Conservation (phyloP, 2,113 vertebrate species). For the Amblyornis subalaris region DNA sequence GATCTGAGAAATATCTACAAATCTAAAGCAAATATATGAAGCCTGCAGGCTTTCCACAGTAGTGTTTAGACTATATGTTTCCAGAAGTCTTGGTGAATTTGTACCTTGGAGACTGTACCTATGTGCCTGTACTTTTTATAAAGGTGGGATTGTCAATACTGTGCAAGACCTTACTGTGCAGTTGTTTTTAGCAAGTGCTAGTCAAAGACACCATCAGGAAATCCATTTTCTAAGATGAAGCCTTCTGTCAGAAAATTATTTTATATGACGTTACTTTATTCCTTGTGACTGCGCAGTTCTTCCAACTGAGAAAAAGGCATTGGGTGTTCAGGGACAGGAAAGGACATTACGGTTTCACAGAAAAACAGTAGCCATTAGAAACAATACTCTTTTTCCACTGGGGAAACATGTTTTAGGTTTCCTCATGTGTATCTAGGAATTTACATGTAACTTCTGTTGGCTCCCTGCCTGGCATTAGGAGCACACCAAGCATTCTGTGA, state of each 20-base stretch:
- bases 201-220: background rate
- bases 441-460: background rate
- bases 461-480: background rate
- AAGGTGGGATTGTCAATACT: background rate
- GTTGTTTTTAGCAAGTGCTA: conserved; percentile 24
- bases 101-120: accelerated
- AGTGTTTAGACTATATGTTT: background rate
- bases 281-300: background rate
- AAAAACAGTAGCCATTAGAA: background rate
- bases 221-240: background rate
- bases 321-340: background rate
- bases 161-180: background rate
- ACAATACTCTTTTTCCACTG: background rate
- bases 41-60: background rate
- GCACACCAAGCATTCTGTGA: background rate
- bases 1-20: background rate
- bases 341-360: background rate
- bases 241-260: conserved; percentile 5
- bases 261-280: background rate
- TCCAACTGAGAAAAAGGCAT: background rate
- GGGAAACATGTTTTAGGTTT: background rate
- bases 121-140: background rate
- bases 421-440: background rate
- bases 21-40: background rate
- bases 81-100: background rate